Conservation (phyloP, 1,140 invertebrate species). For the Phenacoccus solenopsis region DNA sequence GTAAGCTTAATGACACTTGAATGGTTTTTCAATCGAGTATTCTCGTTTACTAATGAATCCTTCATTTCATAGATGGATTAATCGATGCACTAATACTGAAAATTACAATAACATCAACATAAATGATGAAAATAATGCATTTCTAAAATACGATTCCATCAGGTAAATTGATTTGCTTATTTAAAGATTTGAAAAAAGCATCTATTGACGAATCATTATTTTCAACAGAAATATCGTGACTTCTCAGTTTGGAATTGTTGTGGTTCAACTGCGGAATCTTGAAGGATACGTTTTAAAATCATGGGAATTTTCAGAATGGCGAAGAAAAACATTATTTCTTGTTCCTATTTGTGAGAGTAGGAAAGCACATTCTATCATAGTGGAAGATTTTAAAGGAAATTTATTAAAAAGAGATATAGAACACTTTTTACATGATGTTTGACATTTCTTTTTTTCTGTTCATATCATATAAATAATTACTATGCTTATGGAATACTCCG, state of each 20-base stretch:
- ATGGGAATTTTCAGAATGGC: conserved; percentile 46
- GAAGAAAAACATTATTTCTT: conserved; percentile 42
- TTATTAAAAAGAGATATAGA: background rate
- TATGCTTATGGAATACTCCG: too few species aligned
- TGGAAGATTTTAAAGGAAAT: background rate
- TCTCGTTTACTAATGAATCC: too few species aligned
- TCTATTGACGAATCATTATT: too few species aligned
- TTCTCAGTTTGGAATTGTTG: conserved; percentile 48
- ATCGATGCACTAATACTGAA: background rate
- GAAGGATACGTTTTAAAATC: conserved; percentile 46
- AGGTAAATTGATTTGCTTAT: background rate
- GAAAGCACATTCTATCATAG: background rate
- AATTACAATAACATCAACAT: background rate
- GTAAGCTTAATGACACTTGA: conserved; percentile 6
- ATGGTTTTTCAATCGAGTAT: background rate
- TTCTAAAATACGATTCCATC: background rate
- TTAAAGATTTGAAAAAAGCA: background rate
- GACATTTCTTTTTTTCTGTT: background rate
- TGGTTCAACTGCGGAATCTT: conserved; percentile 52
- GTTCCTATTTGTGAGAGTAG: conserved; percentile 31
- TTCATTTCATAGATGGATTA: conserved; percentile 15
- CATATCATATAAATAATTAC: too few species aligned
- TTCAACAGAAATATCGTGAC: conserved; percentile 43
- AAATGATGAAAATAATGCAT: background rate
- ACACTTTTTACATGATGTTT: background rate